Conservation (phyloP, 2,113 vertebrate genomes). For the Corythornis vintsioides region DNA sequence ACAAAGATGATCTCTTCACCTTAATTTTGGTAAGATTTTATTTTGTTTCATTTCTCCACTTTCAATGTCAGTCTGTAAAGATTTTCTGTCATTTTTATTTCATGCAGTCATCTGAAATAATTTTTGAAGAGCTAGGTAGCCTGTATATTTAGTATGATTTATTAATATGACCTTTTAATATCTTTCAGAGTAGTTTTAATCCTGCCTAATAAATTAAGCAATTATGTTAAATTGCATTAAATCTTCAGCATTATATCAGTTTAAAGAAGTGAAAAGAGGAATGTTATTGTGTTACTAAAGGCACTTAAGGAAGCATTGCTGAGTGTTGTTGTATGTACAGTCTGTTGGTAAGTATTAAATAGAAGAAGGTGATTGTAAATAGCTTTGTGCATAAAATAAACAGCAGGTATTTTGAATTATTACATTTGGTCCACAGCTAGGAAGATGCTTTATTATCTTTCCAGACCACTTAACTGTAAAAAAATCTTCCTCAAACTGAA, state of each 20-base stretch:
- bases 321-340: not conserved
- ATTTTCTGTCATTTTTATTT: conserved; percentile 12
- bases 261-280: not conserved
- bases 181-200: conserved; percentile 1
- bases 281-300: not conserved
- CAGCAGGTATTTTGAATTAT: not conserved
- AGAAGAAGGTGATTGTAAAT: not conserved
- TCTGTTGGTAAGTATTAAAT: not conserved
- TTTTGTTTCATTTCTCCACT: not conserved
- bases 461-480: not conserved
- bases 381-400: not conserved
- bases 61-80: not conserved
- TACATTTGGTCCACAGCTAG: not conserved
- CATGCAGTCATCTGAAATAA: not conserved
- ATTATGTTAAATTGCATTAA: not conserved
- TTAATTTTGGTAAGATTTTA: not conserved
- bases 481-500: not conserved
- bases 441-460: not conserved
- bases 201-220: not conserved
- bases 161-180: not conserved
- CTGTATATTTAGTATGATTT: not conserved
- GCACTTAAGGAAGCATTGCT: not conserved
- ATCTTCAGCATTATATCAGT: not conserved
- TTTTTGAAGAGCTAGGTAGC: not conserved
- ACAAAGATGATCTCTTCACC: not conserved